Percentiles rank a stretch among this genome's conserved stretches.
Evolutionary conservation across 2,888 invertebrate species (phyloP).

Genomic region (Cephalotes varians): DNA sequence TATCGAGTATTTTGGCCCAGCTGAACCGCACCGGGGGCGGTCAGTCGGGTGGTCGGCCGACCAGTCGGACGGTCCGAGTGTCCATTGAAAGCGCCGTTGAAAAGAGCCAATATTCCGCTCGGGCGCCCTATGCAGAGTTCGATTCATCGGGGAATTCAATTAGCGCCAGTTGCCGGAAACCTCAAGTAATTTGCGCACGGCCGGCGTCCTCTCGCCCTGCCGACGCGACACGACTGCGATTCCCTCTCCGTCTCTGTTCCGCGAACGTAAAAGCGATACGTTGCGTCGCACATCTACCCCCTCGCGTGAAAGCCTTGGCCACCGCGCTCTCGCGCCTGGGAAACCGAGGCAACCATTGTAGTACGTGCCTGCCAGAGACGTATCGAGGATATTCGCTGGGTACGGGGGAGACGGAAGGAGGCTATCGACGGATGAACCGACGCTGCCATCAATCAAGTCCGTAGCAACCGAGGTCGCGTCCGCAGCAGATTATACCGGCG

Average conservation of each 20-base stretch:
- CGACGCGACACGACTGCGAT: conserved; percentile 43
- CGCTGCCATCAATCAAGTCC: conserved; percentile 42
- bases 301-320: conserved; percentile 3
- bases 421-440: conserved; percentile 22
- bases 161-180: conserved; percentile 84
- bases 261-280: not conserved
- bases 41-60: conserved; percentile 7
- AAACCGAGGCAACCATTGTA: conserved; percentile 46
- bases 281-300: not conserved
- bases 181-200: conserved; percentile 82
- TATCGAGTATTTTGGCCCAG: conserved; percentile 28
- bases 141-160: conserved; percentile 84
- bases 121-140: conserved; percentile 79
- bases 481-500: conserved; percentile 36
- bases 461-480: conserved; percentile 16
- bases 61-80: conserved; percentile 47
- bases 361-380: conserved; percentile 43
- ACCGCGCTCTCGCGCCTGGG: conserved; percentile 46
- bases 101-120: conserved; percentile 83
- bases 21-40: not conserved
- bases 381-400: conserved; percentile 45
- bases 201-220: conserved; percentile 46
- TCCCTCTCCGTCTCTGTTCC: conserved; percentile 6
- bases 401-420: not conserved
- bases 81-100: conserved; percentile 75